Base-by-base conservation (phyloP, 2,888 invertebrate species). In the Pterostichus niger region DNA sequence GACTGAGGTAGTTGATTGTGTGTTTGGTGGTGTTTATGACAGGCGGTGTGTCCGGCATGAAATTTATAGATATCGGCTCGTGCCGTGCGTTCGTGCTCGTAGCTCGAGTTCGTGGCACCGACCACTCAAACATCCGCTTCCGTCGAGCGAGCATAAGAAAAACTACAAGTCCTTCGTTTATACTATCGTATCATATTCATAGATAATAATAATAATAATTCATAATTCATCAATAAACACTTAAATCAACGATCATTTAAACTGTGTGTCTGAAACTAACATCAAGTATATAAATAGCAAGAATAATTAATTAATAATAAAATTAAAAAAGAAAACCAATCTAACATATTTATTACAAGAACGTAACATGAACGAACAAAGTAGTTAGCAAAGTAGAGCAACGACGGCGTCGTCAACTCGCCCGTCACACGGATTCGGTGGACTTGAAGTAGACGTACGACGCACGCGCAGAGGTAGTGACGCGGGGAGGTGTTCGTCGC, bases 1-100 rank as follows among this genome's bases (percentile, higher is more conserved):
- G 33, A 82, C 31, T 84, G 80, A 84, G 79, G 83, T 82, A 78
- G 78, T 81, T 79, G 68, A 71, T 83, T 73, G 49, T 79, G 84
- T 84, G 80, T 73, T 49, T 77, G 61, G 73, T 68, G 49, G 61
- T 83, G 75, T 76, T 82, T 78, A 44, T 17, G 68, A 71, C 75
- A 75, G 75, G 75, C 75, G 75, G 75, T 75, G 79, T 82, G 75
- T 82, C 75, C 76, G 73, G 75, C 75, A 76, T 75, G 59, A 59
- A 61, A 82, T 82, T 82, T 82, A 82, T 82, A 82, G 76, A 75
- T 82, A 82, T 82, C 82, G 71, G 68, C 44, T 75, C 71, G 71
- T 75, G 75, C 75, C 49, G 75, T 75, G 75, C 75, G 54, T 75
- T 52, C 54, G 75, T 49, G 75, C 75, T 75, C 54, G 75, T 64